A percentile compares a stretch with the other conserved stretches of the same genome.
phyloP scores from a whole-genome alignment of 2,888 invertebrate species.

The Siphlonurus alternatus region DNA sequence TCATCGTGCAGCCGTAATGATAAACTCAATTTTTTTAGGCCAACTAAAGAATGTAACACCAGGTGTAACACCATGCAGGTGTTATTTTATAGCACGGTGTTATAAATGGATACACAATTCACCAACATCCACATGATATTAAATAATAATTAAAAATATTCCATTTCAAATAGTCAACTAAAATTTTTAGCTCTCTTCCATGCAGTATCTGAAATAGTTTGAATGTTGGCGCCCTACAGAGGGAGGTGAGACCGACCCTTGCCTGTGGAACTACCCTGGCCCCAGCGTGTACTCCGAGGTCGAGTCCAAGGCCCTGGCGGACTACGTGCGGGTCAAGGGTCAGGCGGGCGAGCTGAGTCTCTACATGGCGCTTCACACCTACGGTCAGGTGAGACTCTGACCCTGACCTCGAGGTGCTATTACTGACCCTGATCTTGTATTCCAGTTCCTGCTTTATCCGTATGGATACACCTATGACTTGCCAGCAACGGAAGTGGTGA shows the following conservation, averaged over 20 bases:
- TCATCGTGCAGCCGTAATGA: no score
- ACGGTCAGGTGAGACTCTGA: not conserved
- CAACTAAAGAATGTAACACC: no score
- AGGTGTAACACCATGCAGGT: no score
- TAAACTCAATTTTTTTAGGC: no score
- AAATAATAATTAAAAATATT: no score
- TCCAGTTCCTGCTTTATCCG: not conserved
- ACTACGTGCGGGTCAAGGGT: not conserved
- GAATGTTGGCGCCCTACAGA: no score
- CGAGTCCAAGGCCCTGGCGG: not conserved
- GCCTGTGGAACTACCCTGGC: conserved; percentile 1
- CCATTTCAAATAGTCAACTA: no score
- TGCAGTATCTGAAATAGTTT: no score
- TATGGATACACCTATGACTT: not conserved
- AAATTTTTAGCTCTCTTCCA: no score
- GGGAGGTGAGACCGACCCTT: not conserved
- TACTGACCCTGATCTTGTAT: not conserved
- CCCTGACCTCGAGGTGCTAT: not conserved
- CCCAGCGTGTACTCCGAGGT: not conserved
- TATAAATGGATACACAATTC: no score
- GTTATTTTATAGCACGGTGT: no score
- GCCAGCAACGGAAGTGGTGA: not conserved
- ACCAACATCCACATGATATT: no score
- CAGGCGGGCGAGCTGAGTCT: not conserved
- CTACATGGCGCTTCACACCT: not conserved